Evolutionary conservation across 37 sponge, comb jelly and placozoan genomes (phyloP).

Genomic region (Cliona cf. orientalis): DNA sequence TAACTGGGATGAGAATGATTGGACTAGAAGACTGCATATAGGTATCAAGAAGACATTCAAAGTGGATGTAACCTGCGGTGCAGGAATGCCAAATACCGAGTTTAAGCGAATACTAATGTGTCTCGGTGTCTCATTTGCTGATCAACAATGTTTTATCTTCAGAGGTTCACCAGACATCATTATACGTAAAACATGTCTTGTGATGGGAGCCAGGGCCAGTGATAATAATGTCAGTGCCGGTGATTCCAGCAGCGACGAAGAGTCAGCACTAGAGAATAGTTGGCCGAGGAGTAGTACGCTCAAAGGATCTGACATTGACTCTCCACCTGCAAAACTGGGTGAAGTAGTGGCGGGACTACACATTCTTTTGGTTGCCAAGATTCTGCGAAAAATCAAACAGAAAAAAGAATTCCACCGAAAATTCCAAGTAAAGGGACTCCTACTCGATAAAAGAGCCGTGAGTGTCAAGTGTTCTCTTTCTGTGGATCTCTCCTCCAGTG

Average conservation of each 20-base stretch:
- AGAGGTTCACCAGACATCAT: neutral
- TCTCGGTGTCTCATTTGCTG: neutral
- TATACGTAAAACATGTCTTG: neutral
- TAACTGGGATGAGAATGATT: neutral
- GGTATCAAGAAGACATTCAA: neutral
- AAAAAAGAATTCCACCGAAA: neutral
- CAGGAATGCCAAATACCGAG: neutral
- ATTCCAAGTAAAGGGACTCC: neutral
- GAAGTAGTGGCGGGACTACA: neutral
- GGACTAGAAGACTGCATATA: neutral
- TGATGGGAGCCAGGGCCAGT: neutral
- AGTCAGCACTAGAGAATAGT: neutral
- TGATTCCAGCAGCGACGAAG: neutral
- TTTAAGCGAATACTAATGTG: neutral
- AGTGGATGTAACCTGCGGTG: neutral
- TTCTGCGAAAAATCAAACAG: neutral
- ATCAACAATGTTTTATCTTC: neutral
- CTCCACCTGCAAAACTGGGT: neutral
- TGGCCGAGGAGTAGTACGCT: neutral
- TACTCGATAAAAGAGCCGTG: neutral
- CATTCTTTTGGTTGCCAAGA: neutral
- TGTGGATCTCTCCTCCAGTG: no score
- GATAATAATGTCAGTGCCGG: neutral
- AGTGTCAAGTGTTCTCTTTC: neutral
- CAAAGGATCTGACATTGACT: neutral